Evolutionary conservation across 2,113 vertebrate genomes (phyloP).

Genomic region (Laticauda laticaudata): DNA sequence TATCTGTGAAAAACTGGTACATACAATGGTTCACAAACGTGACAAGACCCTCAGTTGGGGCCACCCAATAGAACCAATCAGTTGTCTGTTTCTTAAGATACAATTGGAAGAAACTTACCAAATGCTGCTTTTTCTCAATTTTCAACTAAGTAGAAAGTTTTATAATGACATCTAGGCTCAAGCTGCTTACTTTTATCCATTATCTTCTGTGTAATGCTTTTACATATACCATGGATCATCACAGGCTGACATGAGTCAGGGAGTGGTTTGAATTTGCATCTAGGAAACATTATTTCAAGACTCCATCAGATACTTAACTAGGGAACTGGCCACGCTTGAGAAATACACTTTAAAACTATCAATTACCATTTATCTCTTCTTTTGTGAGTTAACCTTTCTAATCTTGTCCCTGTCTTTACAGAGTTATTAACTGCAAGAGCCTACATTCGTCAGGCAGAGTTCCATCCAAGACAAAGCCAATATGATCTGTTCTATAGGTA

Average conservation of each 20-base stretch:
- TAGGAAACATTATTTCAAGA: neutral
- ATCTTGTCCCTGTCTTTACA: neutral
- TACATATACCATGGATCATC: neutral
- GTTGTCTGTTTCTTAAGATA: neutral
- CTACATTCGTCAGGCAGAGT: neutral
- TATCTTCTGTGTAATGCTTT: neutral
- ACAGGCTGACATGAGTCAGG: neutral
- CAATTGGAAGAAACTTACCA: neutral
- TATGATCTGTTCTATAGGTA: neutral
- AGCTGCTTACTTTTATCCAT: neutral
- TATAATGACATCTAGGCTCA: neutral
- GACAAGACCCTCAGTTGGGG: neutral
- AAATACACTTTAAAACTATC: neutral
- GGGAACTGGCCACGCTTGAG: neutral
- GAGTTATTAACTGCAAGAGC: neutral
- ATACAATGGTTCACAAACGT: neutral
- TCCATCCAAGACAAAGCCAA: neutral
- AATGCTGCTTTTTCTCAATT: neutral
- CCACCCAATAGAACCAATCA: neutral
- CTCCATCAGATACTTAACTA: neutral
- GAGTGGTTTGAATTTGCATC: neutral
- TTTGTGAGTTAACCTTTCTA: neutral
- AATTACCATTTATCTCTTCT: neutral
- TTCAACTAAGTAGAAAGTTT: neutral
- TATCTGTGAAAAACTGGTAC: neutral